phyloP scores from a whole-genome alignment of 2,797 vertebrate genomes.

The Mionectes olivaceus region DNA sequence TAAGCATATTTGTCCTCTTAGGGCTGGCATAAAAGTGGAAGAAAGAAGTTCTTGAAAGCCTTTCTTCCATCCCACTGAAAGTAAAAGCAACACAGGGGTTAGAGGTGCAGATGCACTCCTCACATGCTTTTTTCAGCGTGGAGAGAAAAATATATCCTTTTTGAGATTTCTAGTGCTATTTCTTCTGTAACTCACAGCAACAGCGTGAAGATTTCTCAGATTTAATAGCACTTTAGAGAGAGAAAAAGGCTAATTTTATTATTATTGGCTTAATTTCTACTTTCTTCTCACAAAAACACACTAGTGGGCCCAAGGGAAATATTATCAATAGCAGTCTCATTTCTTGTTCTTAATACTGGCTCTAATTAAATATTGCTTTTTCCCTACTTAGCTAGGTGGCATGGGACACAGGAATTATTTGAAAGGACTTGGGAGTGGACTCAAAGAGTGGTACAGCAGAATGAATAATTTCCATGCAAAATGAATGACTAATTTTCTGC shows the following conservation, averaged over 20 bases:
- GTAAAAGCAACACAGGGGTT: neutral
- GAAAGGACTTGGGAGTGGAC: neutral
- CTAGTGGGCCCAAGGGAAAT: neutral
- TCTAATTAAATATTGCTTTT: conserved; percentile 45
- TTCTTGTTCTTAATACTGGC: neutral
- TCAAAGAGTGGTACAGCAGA: neutral
- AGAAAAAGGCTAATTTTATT: conserved; percentile 26
- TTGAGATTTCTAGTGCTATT: neutral
- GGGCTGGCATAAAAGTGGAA: neutral
- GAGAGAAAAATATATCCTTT: neutral
- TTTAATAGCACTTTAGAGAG: neutral
- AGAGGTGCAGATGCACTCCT: neutral
- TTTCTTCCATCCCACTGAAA: neutral
- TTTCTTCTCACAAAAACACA: neutral
- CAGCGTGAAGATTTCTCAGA: neutral
- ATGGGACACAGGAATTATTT: neutral
- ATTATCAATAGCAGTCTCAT: neutral
- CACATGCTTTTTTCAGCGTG: neutral
- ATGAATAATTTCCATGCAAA: neutral
- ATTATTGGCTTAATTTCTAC: conserved; percentile 30
- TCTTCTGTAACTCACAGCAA: neutral
- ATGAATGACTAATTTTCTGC: neutral
- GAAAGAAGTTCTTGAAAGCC: neutral
- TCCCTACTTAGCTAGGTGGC: neutral
- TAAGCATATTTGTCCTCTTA: neutral